Evolutionary conservation across 37 sponge, comb jelly and placozoan genomes (phyloP).

Genomic region (Aplysina aerophoba): DNA sequence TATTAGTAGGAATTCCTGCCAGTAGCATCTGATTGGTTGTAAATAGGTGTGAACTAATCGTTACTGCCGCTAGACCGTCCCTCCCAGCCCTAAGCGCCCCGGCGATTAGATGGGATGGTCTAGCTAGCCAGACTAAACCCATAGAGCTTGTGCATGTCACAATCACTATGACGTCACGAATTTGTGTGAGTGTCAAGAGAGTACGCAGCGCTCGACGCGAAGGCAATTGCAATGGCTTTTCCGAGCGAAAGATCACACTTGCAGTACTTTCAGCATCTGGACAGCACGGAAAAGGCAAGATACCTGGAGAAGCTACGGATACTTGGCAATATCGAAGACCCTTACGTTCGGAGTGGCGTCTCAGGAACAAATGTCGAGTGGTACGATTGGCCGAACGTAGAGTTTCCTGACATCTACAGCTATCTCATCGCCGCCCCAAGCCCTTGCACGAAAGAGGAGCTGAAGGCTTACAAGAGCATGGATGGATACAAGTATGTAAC

Average conservation of each 20-base stretch:
- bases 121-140: too few species aligned
- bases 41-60: too few species aligned
- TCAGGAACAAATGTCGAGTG: background rate
- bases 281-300: constrained; percentile 6
- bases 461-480: constrained; percentile 49
- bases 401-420: constrained; percentile 53
- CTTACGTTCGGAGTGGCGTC: background rate
- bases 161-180: too few species aligned
- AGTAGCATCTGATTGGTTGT: too few species aligned
- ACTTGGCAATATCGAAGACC: constrained; percentile 38
- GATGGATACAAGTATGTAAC: constrained; percentile 46
- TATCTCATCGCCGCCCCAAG: constrained; percentile 43
- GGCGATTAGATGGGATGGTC: too few species aligned
- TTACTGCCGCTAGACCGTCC: too few species aligned
- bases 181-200: too few species aligned
- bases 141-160: too few species aligned
- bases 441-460: constrained; percentile 36
- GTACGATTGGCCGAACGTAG: constrained; percentile 50
- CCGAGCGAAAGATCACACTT: too few species aligned
- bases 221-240: background rate
- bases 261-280: constrained; percentile 7
- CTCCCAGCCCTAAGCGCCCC: too few species aligned
- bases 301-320: constrained; percentile 31
- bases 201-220: too few species aligned
- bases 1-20: too few species aligned